Conservation (phyloP, 2,113 vertebrate genomes). For the Kobus ellipsiprymnus region DNA sequence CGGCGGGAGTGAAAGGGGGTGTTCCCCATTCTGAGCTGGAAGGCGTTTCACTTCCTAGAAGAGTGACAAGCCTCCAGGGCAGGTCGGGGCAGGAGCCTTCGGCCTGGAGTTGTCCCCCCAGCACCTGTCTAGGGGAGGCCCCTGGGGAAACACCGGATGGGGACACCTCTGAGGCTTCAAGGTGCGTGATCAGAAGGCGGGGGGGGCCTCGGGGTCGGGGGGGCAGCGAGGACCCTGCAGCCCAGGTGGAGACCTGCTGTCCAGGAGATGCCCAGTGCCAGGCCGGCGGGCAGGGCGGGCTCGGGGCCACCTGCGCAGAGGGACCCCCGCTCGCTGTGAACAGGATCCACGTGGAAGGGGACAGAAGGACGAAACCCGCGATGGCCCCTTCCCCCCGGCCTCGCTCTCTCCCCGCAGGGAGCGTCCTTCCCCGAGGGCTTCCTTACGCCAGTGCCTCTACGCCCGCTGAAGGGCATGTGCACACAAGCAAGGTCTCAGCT, state of each 20-base stretch:
- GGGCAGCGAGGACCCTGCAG: neutral
- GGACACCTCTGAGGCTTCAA: neutral
- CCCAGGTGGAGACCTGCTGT: rapidly evolving
- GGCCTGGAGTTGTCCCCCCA: neutral
- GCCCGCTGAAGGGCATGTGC: rapidly evolving
- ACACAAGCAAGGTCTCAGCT: rapidly evolving
- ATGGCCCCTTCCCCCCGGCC: rapidly evolving
- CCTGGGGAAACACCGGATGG: rapidly evolving
- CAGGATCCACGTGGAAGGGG: rapidly evolving
- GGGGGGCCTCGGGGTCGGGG: rapidly evolving
- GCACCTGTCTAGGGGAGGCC: neutral
- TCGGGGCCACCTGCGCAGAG: rapidly evolving
- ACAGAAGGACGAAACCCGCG: no score
- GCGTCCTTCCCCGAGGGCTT: rapidly evolving
- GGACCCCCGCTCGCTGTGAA: rapidly evolving
- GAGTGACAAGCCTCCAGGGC: neutral
- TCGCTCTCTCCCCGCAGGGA: rapidly evolving
- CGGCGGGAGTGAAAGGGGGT: neutral
- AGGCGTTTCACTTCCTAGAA: neutral
- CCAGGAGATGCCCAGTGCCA: neutral
- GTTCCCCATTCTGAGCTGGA: neutral
- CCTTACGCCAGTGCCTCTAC: rapidly evolving
- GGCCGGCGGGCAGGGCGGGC: no score
- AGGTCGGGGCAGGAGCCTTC: rapidly evolving
- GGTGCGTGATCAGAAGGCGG: rapidly evolving